A percentile compares a stretch with the other conserved stretches of the same genome.
These are phyloP conservation scores for Tenthredo notha DNA, from an alignment of 2,888 invertebrate species.

Conservation along the genomic window DNA sequence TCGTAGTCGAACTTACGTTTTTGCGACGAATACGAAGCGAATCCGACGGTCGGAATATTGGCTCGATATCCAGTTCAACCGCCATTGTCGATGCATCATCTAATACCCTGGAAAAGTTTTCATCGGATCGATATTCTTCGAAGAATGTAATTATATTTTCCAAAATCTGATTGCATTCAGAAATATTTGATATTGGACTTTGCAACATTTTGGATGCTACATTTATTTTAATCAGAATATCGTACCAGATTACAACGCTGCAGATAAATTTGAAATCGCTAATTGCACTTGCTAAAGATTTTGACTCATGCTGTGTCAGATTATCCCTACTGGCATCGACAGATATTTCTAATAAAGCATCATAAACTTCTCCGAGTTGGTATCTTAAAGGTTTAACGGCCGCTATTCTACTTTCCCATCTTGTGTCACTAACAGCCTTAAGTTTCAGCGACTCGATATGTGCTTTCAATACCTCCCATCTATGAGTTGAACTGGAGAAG, in stretches of 20 bases:
- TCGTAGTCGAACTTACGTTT: constrained; percentile 49
- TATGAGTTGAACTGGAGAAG: constrained; percentile 57
- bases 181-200: background rate
- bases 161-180: constrained; percentile 13
- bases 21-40: constrained; percentile 42
- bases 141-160: constrained; percentile 20
- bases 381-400: constrained; percentile 58
- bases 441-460: constrained; percentile 58
- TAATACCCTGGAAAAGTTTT: background rate
- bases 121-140: constrained; percentile 19
- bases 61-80: constrained; percentile 38
- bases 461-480: constrained; percentile 59
- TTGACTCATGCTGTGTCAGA: constrained; percentile 20
- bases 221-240: constrained; percentile 10
- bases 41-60: constrained; percentile 19
- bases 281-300: constrained; percentile 37
- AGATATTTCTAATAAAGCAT: constrained; percentile 56
- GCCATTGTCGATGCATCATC: background rate
- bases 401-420: constrained; percentile 61
- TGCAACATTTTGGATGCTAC: constrained; percentile 10
- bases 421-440: constrained; percentile 60
- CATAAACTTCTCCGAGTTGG: constrained; percentile 58
- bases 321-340: constrained; percentile 42
- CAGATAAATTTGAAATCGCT: constrained; percentile 45
- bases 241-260: background rate